A percentile compares a stretch with the other conserved stretches of the same genome.
These are phyloP conservation scores for Ginglymostoma cirratum DNA, from an alignment of 2,113 vertebrate species.

Conservation along the genomic window DNA sequence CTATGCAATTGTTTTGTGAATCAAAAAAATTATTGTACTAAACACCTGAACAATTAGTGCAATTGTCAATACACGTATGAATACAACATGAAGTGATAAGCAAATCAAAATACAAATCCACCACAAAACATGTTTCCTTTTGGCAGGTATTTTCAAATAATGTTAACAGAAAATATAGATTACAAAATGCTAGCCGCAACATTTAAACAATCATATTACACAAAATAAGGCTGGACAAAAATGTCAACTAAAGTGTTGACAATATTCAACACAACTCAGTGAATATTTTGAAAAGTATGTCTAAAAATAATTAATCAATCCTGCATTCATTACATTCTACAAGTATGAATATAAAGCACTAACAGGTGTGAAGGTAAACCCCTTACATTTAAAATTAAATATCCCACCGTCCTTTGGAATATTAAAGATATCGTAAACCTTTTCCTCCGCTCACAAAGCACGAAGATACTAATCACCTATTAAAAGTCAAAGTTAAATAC, in stretches of 20 bases:
- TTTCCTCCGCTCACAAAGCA: neutral
- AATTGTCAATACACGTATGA: neutral
- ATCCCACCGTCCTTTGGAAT: neutral
- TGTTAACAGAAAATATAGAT: too few relatives aligned
- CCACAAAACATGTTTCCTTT: neutral
- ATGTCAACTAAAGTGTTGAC: neutral
- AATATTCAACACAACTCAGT: neutral
- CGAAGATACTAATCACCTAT: neutral
- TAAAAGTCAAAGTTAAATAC: conserved; percentile 24
- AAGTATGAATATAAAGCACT: neutral
- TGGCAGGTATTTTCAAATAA: neutral
- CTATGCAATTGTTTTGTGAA: neutral
- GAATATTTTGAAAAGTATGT: neutral
- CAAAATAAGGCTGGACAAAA: neutral
- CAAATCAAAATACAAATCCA: neutral
- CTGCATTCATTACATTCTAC: neutral
- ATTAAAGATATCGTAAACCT: neutral
- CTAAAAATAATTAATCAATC: neutral
- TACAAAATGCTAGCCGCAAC: neutral
- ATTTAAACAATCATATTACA: neutral
- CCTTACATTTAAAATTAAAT: conserved; percentile 7
- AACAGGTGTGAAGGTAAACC: too few relatives aligned
- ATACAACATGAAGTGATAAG: neutral
- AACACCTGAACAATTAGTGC: neutral
- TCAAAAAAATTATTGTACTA: neutral